Evolutionary conservation across 2,888 invertebrate genomes (phyloP), one percentile per base, ranked within the genome.

Genomic region (Volucella inflata): DNA sequence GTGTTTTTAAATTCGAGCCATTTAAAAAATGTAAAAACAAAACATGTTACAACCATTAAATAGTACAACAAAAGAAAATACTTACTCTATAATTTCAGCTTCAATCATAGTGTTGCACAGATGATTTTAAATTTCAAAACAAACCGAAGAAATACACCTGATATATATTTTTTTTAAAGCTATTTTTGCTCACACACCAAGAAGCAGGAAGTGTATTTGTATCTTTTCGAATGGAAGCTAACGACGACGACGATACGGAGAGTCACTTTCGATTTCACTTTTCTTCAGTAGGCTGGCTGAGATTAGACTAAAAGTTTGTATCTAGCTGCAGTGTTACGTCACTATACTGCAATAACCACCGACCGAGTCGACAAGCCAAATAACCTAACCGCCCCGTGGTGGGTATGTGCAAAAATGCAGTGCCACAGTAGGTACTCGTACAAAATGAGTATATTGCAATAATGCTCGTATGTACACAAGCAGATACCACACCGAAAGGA

Each of bases 181-280:
- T 40, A 21, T 38, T 42, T 51, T 68, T 38, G 17, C 8, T 14
- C 12, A 3, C 12, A 17, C 10, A 59, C 21, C 65, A 57, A 76
- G 62, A 77, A 77, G 57, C 36, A 83, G 85, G 85, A 85, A 85
- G 81, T 75, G 36, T 50, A 30, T 2, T 77, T 30, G 30, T 30
- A 60, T 8, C n/a, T 62, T 51, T 14, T 51, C 21, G 21, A 62
- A 42, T 21, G 50, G 59, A 50, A n/a, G 10, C 38, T 30, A 30
- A 30, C 51, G 21, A 57, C 59, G 65, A 57, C 68, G 67, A 62
- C 46, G 16, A n/a, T n/a, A 68, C 68, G 64, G 30, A 70, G 70
- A 59, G 71, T 55, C 81, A 81, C 85, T 85, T 85, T 85, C 85
- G 81, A 85, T 85, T 85, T 85, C 85, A 85, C 85, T 85, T 85